phyloP scores from a whole-genome alignment of 2,888 invertebrate genomes.

The Drosophila atripex region DNA sequence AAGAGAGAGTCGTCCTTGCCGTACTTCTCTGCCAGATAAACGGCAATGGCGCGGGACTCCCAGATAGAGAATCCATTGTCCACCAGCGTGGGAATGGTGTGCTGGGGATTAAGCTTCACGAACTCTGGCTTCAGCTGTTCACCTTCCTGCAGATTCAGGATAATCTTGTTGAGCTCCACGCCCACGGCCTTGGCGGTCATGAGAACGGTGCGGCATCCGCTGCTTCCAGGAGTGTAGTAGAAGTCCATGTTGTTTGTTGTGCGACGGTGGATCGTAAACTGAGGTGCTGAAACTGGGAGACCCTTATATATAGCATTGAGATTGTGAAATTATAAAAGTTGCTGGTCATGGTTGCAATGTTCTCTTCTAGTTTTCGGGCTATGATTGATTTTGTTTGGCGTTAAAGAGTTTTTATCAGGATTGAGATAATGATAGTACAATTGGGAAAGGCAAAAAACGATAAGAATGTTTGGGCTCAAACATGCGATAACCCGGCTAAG shows the following conservation, averaged over 20 bases:
- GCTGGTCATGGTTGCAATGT: slow-evolving; percentile 13
- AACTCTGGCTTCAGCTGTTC: slow-evolving; percentile 89
- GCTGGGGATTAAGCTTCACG: slow-evolving; percentile 91
- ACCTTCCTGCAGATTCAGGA: slow-evolving; percentile 85
- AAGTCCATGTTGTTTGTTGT: slow-evolving; percentile 84
- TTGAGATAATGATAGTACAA: background rate
- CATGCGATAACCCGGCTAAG: background rate
- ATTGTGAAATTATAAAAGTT: slow-evolving; percentile 3
- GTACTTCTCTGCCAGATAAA: slow-evolving; percentile 91
- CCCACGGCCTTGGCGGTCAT: slow-evolving; percentile 87
- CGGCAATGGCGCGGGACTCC: slow-evolving; percentile 93
- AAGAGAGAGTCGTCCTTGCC: slow-evolving; percentile 89
- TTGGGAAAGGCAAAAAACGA: background rate
- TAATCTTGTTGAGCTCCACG: slow-evolving; percentile 87
- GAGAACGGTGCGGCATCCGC: slow-evolving; percentile 88
- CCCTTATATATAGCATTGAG: background rate
- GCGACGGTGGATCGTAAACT: background rate
- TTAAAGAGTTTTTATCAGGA: background rate
- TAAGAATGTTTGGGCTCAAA: slow-evolving; percentile 1
- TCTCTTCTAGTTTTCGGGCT: slow-evolving; percentile 1
- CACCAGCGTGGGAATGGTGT: slow-evolving; percentile 91
- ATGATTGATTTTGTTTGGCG: too few relatives aligned
- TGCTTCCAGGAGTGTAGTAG: slow-evolving; percentile 86
- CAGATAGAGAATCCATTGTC: slow-evolving; percentile 91
- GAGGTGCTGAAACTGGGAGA: background rate